Percentiles rank a stretch among this genome's conserved stretches.
Evolutionary conservation across 2,797 vertebrate species (phyloP).

Genomic region (Acrossocheilus fasciatus): DNA sequence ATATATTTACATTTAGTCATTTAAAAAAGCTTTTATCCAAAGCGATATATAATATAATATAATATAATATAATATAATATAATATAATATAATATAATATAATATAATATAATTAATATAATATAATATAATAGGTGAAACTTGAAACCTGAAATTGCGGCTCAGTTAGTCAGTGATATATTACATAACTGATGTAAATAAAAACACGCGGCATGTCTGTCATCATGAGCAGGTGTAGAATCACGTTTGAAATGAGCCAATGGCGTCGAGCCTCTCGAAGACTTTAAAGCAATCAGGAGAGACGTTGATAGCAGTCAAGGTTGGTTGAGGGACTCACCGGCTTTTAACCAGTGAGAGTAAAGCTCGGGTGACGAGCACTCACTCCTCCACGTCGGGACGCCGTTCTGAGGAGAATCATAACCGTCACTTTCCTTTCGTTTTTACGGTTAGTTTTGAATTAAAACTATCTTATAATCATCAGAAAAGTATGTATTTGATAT

Average conservation of each 20-base stretch:
- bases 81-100: no score
- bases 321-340: conserved; percentile 46
- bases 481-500: not conserved
- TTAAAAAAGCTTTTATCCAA: no score
- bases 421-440: not conserved
- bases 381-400: not conserved
- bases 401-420: not conserved
- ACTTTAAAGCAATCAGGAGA: conserved; percentile 56
- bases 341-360: conserved; percentile 5
- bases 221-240: not conserved
- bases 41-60: no score
- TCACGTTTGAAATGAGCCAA: conserved; percentile 49
- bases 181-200: conserved; percentile 21
- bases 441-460: not conserved
- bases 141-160: not conserved
- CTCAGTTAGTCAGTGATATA: not conserved
- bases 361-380: not conserved
- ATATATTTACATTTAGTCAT: not conserved
- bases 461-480: not conserved
- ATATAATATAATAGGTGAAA: not conserved
- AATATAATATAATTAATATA: no score
- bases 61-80: no score
- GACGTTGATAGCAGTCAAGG: not conserved
- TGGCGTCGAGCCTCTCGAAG: not conserved
- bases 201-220: not conserved